Conservation (phyloP, 2,797 vertebrate species). For the Gallinago nigripennis region DNA sequence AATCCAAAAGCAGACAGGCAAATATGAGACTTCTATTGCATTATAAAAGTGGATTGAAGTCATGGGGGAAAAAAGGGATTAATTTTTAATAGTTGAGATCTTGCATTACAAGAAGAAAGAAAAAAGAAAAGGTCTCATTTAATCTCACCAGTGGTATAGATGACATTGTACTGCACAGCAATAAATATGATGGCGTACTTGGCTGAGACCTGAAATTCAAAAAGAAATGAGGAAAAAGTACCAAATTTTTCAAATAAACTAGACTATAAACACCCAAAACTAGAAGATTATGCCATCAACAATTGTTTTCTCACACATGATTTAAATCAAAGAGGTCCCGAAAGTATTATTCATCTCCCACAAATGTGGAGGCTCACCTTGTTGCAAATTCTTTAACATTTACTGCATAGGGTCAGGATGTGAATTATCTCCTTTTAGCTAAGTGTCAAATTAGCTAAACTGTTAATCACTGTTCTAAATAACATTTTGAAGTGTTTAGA, state of each 20-base stretch:
- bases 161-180: constrained; percentile 87
- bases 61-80: background rate
- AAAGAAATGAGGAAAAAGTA: background rate
- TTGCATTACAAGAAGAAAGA: background rate
- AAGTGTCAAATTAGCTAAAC: background rate
- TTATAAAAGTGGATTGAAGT: background rate
- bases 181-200: constrained; percentile 86
- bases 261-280: background rate
- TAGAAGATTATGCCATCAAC: background rate
- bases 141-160: constrained; percentile 78
- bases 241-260: background rate
- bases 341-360: background rate
- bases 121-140: background rate
- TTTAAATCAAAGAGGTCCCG: background rate
- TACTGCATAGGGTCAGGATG: background rate
- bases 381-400: background rate
- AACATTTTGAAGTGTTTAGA: background rate
- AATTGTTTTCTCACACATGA: background rate
- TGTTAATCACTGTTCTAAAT: background rate
- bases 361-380: background rate
- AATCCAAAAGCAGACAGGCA: background rate
- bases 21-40: background rate
- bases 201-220: constrained; percentile 78
- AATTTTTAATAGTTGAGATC: background rate
- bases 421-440: background rate